phyloP scores from a whole-genome alignment of 2,113 vertebrate species.

The Charadrius vociferus region DNA sequence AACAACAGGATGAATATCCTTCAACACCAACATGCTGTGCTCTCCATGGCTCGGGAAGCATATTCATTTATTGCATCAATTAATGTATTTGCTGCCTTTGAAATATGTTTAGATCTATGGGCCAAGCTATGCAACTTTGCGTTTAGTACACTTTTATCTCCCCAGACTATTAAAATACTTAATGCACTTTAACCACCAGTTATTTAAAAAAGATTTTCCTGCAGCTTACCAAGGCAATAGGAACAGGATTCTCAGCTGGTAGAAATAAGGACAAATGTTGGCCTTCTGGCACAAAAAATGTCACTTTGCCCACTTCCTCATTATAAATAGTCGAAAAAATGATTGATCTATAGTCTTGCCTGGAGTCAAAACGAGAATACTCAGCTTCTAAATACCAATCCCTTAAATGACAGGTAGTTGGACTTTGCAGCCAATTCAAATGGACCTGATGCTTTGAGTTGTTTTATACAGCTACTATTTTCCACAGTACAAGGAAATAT shows the following conservation, averaged over 20 bases:
- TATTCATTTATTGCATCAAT: constrained; percentile 5
- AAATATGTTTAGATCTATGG: not conserved
- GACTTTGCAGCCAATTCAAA: not conserved
- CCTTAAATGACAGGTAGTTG: not conserved
- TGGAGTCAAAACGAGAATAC: not conserved
- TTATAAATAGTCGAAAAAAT: not conserved
- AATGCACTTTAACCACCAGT: not conserved
- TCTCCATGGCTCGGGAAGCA: not conserved
- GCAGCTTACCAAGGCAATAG: not conserved
- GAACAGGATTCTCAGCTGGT: not conserved
- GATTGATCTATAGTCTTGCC: not conserved
- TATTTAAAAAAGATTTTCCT: not conserved
- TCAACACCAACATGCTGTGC: not conserved
- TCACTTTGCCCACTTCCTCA: not conserved
- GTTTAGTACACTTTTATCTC: not conserved
- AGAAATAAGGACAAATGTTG: not conserved
- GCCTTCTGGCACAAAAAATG: not conserved
- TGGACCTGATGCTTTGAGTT: not conserved
- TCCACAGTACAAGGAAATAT: not conserved
- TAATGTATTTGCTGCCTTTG: constrained; percentile 12
- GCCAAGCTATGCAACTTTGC: not conserved
- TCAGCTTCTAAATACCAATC: not conserved
- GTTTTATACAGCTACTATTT: not conserved
- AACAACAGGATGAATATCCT: not conserved
- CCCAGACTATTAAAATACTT: not conserved